Evolutionary conservation across 2,888 invertebrate species (phyloP).

Genomic region (Chorisops tibialis): DNA sequence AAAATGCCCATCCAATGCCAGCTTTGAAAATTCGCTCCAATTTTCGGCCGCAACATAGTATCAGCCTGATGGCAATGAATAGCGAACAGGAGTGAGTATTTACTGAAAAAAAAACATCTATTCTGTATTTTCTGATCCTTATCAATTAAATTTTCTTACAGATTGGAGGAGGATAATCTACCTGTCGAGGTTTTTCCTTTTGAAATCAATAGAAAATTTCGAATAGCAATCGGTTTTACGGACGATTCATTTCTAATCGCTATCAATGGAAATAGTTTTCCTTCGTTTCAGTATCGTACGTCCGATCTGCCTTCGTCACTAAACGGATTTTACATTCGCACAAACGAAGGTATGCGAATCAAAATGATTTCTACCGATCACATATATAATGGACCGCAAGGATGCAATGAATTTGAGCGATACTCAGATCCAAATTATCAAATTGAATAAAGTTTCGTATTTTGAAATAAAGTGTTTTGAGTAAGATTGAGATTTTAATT

Average conservation of each 20-base stretch:
- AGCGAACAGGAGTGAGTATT: neutral
- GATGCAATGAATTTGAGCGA: neutral
- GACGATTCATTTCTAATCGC: neutral
- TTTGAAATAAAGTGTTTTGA: too few relatives aligned
- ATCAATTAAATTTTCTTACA: neutral
- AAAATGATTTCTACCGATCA: neutral
- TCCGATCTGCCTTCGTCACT: neutral
- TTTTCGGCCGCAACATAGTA: neutral
- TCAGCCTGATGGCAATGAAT: conserved; percentile 1
- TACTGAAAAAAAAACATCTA: neutral
- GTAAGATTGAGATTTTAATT: too few relatives aligned
- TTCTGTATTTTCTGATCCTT: neutral
- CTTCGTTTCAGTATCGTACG: neutral
- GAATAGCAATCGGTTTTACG: neutral
- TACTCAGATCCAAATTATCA: neutral
- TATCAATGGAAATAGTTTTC: neutral
- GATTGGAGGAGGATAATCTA: neutral
- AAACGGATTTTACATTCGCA: neutral
- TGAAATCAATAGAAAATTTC: neutral
- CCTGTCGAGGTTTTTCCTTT: neutral
- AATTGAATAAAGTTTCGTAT: neutral
- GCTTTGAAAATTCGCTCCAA: conserved; percentile 3
- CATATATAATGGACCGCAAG: neutral
- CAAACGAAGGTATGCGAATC: neutral
- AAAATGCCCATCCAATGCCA: neutral